Conservation (phyloP, 1,140 invertebrate species). For the Thalassaphorura encarpata region DNA sequence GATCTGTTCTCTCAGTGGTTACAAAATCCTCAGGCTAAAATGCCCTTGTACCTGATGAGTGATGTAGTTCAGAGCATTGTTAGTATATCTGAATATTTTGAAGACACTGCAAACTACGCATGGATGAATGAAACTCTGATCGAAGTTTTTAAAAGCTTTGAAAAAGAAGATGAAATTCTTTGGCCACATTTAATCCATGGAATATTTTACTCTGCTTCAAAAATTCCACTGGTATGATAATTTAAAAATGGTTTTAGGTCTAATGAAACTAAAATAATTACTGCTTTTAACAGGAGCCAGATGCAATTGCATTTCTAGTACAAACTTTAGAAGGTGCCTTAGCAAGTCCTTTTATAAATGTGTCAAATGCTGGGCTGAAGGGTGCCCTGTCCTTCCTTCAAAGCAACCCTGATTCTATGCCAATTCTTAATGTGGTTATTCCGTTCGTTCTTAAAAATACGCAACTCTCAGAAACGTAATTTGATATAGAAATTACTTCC, state of each 20-base stretch:
- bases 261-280: neutral
- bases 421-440: slow-evolving; percentile 19
- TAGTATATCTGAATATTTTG: slow-evolving; percentile 28
- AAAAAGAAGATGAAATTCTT: slow-evolving; percentile 31
- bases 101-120: slow-evolving; percentile 17
- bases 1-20: slow-evolving; percentile 31
- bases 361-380: slow-evolving; percentile 16
- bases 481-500: neutral
- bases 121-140: slow-evolving; percentile 30
- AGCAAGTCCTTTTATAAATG: slow-evolving; percentile 13
- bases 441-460: slow-evolving; percentile 24
- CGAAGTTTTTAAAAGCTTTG: slow-evolving; percentile 26
- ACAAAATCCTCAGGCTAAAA: slow-evolving; percentile 29
- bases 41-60: slow-evolving; percentile 24
- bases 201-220: slow-evolving; percentile 24
- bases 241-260: neutral
- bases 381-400: slow-evolving; percentile 24
- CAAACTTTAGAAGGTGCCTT: slow-evolving; percentile 22
- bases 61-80: slow-evolving; percentile 27
- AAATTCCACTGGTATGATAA: slow-evolving; percentile 23
- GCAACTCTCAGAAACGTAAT: slow-evolving; percentile 26
- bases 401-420: slow-evolving; percentile 17
- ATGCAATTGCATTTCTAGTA: slow-evolving; percentile 11
- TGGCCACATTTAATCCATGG: slow-evolving; percentile 28
- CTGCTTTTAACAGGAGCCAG: slow-evolving; percentile 12